Percentiles rank a stretch among this genome's conserved stretches.
These are phyloP conservation scores for Colaptes auratus DNA, from an alignment of 2,113 vertebrate species.

Conservation along the genomic window DNA sequence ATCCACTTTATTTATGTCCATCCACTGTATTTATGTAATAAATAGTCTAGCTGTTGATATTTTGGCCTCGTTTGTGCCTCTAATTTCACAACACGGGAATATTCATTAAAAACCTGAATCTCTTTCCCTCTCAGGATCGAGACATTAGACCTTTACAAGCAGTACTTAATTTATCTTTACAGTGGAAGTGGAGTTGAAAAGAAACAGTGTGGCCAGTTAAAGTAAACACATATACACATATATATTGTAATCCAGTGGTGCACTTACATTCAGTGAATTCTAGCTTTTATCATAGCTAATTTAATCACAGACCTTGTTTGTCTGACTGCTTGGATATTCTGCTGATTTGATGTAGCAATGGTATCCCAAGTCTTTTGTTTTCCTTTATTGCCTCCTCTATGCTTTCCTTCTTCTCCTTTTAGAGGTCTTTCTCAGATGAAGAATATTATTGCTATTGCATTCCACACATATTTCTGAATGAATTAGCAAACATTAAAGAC, in stretches of 20 bases:
- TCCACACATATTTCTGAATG: neutral
- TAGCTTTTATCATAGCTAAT: neutral
- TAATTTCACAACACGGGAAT: no score
- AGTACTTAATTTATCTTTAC: neutral
- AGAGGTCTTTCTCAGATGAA: neutral
- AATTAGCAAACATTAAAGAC: neutral
- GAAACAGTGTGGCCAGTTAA: neutral
- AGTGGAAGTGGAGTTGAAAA: neutral
- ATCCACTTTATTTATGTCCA: no score
- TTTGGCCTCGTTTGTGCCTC: no score
- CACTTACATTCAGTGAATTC: neutral
- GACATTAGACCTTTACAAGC: no score
- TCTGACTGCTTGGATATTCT: neutral
- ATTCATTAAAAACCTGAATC: no score
- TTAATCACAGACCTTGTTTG: neutral
- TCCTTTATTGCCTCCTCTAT: neutral
- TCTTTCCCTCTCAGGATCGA: no score
- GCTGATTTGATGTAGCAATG: neutral
- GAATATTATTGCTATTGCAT: neutral
- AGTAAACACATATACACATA: neutral
- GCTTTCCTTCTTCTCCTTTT: neutral
- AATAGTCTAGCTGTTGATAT: no score
- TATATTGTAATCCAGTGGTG: neutral
- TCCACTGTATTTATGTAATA: no score
- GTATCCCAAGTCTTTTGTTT: neutral